These are phyloP conservation scores for Pelobates cultripes DNA, from an alignment of 2,797 vertebrate genomes.

Conservation along the genomic window DNA sequence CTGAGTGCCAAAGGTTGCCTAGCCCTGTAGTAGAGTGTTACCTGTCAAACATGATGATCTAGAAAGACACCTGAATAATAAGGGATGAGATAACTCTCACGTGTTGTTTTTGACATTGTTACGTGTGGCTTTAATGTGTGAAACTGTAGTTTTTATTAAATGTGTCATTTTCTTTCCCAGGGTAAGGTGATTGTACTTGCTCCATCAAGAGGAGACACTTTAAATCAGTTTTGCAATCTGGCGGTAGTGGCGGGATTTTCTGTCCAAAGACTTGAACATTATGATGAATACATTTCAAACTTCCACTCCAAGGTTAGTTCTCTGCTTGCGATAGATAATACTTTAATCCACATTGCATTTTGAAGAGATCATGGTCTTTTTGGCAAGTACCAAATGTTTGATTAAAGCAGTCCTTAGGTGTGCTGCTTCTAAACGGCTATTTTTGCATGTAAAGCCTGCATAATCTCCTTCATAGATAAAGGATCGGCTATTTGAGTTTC, in stretches of 20 bases:
- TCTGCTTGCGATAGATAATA: constrained; percentile 82
- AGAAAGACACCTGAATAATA: too few relatives aligned
- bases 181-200: constrained; percentile 92
- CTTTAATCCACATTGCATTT: constrained; percentile 81
- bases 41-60: too few relatives aligned
- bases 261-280: constrained; percentile 90
- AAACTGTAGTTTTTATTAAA: too few relatives aligned
- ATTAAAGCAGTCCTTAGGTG: constrained; percentile 80
- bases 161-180: constrained; percentile 68
- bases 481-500: constrained; percentile 70
- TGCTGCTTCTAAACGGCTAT: constrained; percentile 74
- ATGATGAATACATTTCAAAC: constrained; percentile 92
- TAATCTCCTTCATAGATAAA: constrained; percentile 74
- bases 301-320: constrained; percentile 93
- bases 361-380: constrained; percentile 82
- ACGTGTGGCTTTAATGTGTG: too few relatives aligned
- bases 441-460: constrained; percentile 76
- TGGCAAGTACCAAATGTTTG: constrained; percentile 83
- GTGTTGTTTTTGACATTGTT: too few relatives aligned
- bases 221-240: constrained; percentile 90
- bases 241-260: constrained; percentile 88
- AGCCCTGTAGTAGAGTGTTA: too few relatives aligned
- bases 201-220: constrained; percentile 88
- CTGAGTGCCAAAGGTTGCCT: too few relatives aligned
- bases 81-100: too few relatives aligned